phyloP scores from a whole-genome alignment of 2,888 invertebrate species.

The Exephanes ischioxanthus region DNA sequence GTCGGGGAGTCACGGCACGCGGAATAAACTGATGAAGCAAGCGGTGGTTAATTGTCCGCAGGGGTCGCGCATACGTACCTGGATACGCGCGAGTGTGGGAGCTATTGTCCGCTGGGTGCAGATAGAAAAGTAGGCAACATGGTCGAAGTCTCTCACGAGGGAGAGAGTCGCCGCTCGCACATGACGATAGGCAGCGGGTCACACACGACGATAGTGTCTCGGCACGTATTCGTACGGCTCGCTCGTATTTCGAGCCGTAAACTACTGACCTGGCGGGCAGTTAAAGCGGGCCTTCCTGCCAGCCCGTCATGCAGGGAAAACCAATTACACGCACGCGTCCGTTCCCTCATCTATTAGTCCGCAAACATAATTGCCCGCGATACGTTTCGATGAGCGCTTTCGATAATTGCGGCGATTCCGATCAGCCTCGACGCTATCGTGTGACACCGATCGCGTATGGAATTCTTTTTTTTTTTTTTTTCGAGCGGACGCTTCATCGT shows the following conservation, averaged over 20 bases:
- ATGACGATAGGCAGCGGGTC: background rate
- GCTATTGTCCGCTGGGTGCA: background rate
- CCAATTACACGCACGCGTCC: slow-evolving; percentile 59
- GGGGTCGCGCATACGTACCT: background rate
- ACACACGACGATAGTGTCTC: slow-evolving; percentile 22
- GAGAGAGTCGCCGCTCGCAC: background rate
- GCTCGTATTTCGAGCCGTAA: slow-evolving; percentile 35
- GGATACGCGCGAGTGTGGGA: background rate
- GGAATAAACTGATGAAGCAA: slow-evolving; percentile 37
- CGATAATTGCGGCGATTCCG: slow-evolving; percentile 43
- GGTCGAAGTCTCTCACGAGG: background rate
- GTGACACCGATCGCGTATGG: slow-evolving; percentile 31
- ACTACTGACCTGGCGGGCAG: background rate
- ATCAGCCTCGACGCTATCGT: slow-evolving; percentile 36
- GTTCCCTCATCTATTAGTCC: slow-evolving; percentile 41
- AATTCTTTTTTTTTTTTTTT: background rate
- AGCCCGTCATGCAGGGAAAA: slow-evolving; percentile 25
- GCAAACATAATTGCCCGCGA: slow-evolving; percentile 52
- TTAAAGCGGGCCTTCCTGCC: slow-evolving; percentile 1
- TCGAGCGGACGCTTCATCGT: background rate
- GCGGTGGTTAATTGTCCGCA: slow-evolving; percentile 64
- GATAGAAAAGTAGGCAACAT: no score
- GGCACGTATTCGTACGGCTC: slow-evolving; percentile 10
- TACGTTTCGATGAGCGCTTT: slow-evolving; percentile 52
- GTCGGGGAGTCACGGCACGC: slow-evolving; percentile 51